Evolutionary conservation across 2,888 invertebrate species (phyloP), one percentile per base, ranked within the genome.

Genomic region (Ypsolopha sequella): DNA sequence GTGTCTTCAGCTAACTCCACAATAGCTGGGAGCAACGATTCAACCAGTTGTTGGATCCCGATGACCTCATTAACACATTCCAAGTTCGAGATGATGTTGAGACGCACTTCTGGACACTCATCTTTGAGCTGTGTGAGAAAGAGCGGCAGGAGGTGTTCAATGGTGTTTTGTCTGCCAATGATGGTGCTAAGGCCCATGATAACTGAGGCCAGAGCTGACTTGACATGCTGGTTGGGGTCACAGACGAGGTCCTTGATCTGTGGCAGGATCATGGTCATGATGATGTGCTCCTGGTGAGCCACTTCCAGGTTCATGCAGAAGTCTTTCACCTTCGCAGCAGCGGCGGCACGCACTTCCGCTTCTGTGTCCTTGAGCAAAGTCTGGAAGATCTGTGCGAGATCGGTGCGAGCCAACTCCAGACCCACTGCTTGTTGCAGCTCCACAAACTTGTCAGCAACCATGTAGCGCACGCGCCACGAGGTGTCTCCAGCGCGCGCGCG

Each of bases 131-230:
- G 86, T 45, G 95, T 94, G 54, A 99, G 90, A 88, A 99, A 99
- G 57, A 99, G 80, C 0, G 99, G 99, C 60, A 99, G 87, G 46
- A 99, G 89, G 75, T 99, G 98, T 73, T 98, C 98, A 53, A 99
- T 94, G 45, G 98, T 98, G 84, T 97, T 97, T 78, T 97, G 95
- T 60, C 98, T 93, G 52, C 99, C 99, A 41, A 99, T 91, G 64
- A 99, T 97, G 35, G 99, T 99, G 70, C 98, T 98, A 13, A 99
- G 88, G 0, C 99, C 99, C 99, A 99, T 99, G 63, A 99, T 98
- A 57, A 99, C 99, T 6, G 98, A 97, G 1, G 99, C 99, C 41
- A 99, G 88, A 0, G 99, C 99, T 0, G 98, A 97, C 82, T 99
- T 99, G 1, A 99, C 99, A 76, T 99, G 99, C 66, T 98, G 98